Base-by-base conservation (phyloP, 2,113 vertebrate genomes). In the Ictidomys tridecemlineatus region DNA sequence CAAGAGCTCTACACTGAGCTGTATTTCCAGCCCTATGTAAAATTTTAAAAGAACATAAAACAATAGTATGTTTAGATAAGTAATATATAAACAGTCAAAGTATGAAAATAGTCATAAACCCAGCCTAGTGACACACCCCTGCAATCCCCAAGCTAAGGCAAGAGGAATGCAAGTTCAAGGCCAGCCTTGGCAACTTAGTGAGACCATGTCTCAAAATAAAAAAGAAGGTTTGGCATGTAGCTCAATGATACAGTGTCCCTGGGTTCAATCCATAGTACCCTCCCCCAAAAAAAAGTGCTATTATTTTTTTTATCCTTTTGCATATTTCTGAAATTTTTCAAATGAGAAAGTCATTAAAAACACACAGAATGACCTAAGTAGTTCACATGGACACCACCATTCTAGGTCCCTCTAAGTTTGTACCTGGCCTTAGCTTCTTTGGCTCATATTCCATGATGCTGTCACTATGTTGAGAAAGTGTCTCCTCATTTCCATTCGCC, bases 381-480 rank as follows among this genome's bases (percentile, higher is more conserved):
- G 74, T 45, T 86, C n/a, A 37, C 3, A 5, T 39, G 18, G 61
- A 51, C 24, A 5, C 8, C 65, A 63, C 63, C 22, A 30, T 42
- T 77, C 58, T 51, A 48, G 30, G 92, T 24, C 12, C 14, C 5
- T 63, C 53, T 56, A 28, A 85, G n/a, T 4, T 13, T 17, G 91
- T 98, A 99, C 99, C 99, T 97, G 93, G 96, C 28, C 95, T 94
- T 58, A 82, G 97, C 92, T 97, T 98, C 93, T 98, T 98, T 56
- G 34, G 94, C 82, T 96, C 92, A 86, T 97, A 98, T 95, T 99
- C 99, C 98, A 99, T 98, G 98, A 99, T 12, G 42, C 99, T 98
- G 98, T 99, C 99, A 51, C 99, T 99, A 98, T 99, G 99, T 67
- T 99, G 99, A 34, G 99, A 99, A 37, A 99, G 98, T 16, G 84